These are phyloP conservation scores for Aegithalos caudatus DNA, from an alignment of 2,113 vertebrate species.

Conservation along the genomic window DNA sequence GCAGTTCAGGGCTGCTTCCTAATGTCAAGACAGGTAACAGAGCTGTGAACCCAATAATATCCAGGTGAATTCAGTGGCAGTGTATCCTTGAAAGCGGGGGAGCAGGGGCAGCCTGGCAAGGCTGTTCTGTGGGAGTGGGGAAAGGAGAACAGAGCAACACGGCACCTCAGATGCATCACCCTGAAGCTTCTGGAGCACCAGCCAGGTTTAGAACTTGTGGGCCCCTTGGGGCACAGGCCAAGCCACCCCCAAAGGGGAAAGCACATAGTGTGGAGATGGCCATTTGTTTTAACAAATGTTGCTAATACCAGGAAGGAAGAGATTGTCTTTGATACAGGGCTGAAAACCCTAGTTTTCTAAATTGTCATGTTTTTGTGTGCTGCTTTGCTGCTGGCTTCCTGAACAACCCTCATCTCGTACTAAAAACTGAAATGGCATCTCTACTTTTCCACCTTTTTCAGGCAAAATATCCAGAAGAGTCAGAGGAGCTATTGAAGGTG, in stretches of 20 bases:
- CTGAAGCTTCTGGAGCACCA: neutral
- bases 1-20: neutral
- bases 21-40: neutral
- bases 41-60: neutral
- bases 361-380: neutral
- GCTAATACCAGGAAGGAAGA: neutral
- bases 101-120: neutral
- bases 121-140: neutral
- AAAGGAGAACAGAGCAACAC: neutral
- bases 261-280: neutral
- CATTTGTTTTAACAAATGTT: neutral
- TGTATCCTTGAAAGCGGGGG: neutral
- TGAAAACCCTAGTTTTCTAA: neutral
- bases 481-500: neutral
- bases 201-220: fast-evolving
- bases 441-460: neutral
- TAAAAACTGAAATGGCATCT: neutral
- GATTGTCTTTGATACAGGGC: neutral
- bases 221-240: neutral
- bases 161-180: neutral
- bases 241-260: neutral
- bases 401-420: neutral
- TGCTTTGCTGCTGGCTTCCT: neutral
- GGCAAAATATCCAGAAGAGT: neutral
- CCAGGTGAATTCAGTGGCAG: neutral